Evolutionary conservation across 2,113 vertebrate genomes (phyloP), one percentile per base, ranked within the genome.

Genomic region (Cyprinodon brontotheroides): DNA sequence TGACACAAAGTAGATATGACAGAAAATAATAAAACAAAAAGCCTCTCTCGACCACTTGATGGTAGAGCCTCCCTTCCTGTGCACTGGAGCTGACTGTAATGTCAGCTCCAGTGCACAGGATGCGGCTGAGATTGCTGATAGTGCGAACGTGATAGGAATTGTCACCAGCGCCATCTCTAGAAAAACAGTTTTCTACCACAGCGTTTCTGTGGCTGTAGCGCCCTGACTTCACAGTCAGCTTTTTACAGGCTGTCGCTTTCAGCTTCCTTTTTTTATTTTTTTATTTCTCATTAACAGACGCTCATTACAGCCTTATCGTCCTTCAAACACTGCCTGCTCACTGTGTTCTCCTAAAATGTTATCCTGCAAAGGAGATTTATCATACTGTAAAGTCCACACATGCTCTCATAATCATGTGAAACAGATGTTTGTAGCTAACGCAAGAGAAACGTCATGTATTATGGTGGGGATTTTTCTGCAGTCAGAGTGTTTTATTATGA

Each of bases 271-370:
- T 89, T 82, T 75, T 77, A 81, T 22, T 37, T 65, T 88, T 83
- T 60, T 76, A 71, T 74, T 86, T 82, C 84, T 89, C 90, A 89
- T 90, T 89, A 89, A 74, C 84, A 85, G 87, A 86, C 83, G 82
- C 81, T 91, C 84, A 89, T 90, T 89, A 87, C 70, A 50, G 83
- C 74, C 68, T 89, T 88, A 90, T 90, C 90, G 86, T 85, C 70
- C 61, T 71, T 79, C 81, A 80, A 80, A 90, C 83, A 82, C 45
- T 57, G 66, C 61, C 79, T 74, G 80, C 74, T 81, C 80, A 78
- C 80, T 84, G 78, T 79, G 63, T 88, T 90, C 84, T 68, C 64
- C 86, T 65, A 61, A 86, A 87, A 88, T 79, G 86, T 89, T 90
- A 83, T 77, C 75, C 78, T 82, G 82, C 81, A 83, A 88, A 84